Base-by-base conservation (phyloP, 2,888 invertebrate genomes). In the Tachina grossa region DNA sequence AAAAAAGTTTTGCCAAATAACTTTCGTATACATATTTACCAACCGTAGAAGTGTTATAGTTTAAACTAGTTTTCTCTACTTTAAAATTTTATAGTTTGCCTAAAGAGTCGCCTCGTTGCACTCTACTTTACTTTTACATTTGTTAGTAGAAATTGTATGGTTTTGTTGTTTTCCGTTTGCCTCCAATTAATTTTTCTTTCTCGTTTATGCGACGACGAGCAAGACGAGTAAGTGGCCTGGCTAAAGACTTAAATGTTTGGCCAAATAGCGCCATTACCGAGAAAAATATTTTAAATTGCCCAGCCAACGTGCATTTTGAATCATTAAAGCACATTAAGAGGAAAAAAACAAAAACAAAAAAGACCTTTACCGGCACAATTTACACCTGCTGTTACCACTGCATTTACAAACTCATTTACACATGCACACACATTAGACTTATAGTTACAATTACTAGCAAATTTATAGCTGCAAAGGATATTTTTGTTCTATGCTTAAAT, bases 171-270 rank as follows among this genome's bases (percentile, higher is more conserved):
- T 47, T 19, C n/a, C 31, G 41, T 66, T 74, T 77, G 77, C 68
- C 68, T 49, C 39, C 80, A 84, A 84, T 84, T 80, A 83, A 77
- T 83, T 77, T n/a, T 72, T 72, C 81, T 77, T 77, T 71, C 68
- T 49, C 13, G 76, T 47, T 65, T 76, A 49, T 74, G 19, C 39
- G 22, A 76, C 55, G 51, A 51, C 47, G 66, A 68, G 43, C 69
- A 14, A 19, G 16, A 69, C 55, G 59, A 51, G 41, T 72, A 68
- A 72, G 57, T 80, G 53, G 76, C 80, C 76, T 80, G 66, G 59
- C 80, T 72, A 76, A 75, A 80, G 57, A 66, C 75, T 65, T 49
- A 43, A 84, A 69, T 66, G 51, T 69, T 69, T 76, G 75, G 53
- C 66, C 49, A 10, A 41, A 11, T 76, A 68, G 59, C 22, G 63